Conservation (phyloP, 2,888 invertebrate genomes). For the Charanyca ferruginea region DNA sequence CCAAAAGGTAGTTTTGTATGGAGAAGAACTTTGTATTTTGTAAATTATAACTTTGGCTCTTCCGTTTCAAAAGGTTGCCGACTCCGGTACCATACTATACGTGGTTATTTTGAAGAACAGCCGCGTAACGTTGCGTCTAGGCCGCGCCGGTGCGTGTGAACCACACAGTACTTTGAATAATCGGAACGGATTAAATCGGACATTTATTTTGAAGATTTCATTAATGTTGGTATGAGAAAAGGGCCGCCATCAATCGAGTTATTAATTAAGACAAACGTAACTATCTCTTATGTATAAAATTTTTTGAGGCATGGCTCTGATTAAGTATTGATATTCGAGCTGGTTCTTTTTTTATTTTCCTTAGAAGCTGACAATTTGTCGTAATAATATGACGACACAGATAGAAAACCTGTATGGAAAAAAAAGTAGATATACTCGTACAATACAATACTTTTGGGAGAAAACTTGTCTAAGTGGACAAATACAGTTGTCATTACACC, state of each 20-base stretch:
- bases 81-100: too few relatives aligned
- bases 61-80: too few relatives aligned
- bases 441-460: too few relatives aligned
- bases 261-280: slow-evolving; percentile 48
- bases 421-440: too few relatives aligned
- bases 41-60: too few relatives aligned
- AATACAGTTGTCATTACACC: too few relatives aligned
- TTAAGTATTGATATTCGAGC: not conserved
- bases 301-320: slow-evolving; percentile 29
- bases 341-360: not conserved
- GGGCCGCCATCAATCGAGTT: slow-evolving; percentile 38
- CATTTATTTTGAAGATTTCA: slow-evolving; percentile 42
- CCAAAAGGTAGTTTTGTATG: too few relatives aligned
- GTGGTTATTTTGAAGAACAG: slow-evolving; percentile 25
- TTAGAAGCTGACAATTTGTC: too few relatives aligned
- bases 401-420: too few relatives aligned
- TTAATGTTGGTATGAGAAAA: slow-evolving; percentile 38
- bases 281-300: slow-evolving; percentile 37
- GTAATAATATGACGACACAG: too few relatives aligned
- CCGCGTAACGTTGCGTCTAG: not conserved
- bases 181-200: slow-evolving; percentile 39
- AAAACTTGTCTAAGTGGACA: too few relatives aligned
- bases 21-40: too few relatives aligned
- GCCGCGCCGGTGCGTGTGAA: slow-evolving; percentile 49
- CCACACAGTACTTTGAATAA: slow-evolving; percentile 31